Conservation (phyloP, 1,140 invertebrate species). For the Frieseomelitta varia region DNA sequence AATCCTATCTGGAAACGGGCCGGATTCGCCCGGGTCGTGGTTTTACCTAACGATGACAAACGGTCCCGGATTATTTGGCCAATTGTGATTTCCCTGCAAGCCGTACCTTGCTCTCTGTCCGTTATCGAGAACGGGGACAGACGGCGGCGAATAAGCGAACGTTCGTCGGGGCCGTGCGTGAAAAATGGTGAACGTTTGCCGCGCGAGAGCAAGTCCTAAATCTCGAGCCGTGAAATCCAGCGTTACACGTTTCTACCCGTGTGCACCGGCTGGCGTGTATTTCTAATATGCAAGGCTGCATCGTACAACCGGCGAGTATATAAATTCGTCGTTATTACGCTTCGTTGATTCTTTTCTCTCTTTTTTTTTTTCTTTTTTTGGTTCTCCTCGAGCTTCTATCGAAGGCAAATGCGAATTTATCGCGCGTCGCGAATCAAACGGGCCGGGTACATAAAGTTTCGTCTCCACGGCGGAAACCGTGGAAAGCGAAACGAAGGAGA, state of each 20-base stretch:
- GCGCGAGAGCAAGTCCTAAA: conserved; percentile 22
- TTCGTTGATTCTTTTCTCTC: background rate
- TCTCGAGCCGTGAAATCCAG: conserved; percentile 32
- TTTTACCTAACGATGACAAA: conserved; percentile 58
- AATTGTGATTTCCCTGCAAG: conserved; percentile 18
- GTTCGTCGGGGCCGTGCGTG: background rate
- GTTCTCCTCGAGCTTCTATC: background rate
- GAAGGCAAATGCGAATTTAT: conserved; percentile 38
- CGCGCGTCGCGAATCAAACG: conserved; percentile 40
- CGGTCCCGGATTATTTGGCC: conserved; percentile 44
- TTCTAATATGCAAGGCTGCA: conserved; percentile 7
- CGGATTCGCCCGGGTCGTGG: conserved; percentile 5
- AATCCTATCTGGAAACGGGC: conserved; percentile 26
- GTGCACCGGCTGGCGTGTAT: background rate
- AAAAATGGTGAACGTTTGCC: conserved; percentile 35
- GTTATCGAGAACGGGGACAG: conserved; percentile 1
- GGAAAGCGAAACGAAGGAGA: background rate
- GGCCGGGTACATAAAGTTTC: conserved; percentile 21
- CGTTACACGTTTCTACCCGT: background rate
- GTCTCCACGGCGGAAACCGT: background rate
- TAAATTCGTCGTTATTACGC: conserved; percentile 40
- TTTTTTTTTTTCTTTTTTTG: background rate
- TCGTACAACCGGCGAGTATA: conserved; percentile 1
- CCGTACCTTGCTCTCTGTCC: background rate
- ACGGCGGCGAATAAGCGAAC: conserved; percentile 31